phyloP scores from a whole-genome alignment of 2,113 vertebrate genomes.

The Thunnus maccoyii region DNA sequence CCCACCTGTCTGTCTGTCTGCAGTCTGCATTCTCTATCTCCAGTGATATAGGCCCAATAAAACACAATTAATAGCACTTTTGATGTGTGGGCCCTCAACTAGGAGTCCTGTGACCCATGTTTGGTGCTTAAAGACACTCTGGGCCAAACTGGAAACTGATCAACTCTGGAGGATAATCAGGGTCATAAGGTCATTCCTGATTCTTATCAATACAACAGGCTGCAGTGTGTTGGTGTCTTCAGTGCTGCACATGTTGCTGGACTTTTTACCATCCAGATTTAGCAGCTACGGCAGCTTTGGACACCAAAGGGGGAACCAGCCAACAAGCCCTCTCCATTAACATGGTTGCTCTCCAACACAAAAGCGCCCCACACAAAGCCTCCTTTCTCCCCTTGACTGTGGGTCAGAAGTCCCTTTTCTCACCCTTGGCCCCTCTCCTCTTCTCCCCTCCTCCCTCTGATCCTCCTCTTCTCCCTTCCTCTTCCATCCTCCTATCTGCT shows the following conservation, averaged over 20 bases:
- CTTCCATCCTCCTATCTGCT: constrained; percentile 63
- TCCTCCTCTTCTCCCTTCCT: constrained; percentile 59
- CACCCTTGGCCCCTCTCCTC: constrained; percentile 93
- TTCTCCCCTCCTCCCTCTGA: constrained; percentile 85
- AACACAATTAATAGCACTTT: neutral
- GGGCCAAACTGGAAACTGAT: neutral
- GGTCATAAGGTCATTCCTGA: constrained; percentile 25
- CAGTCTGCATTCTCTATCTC: constrained; percentile 12
- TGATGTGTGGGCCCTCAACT: neutral
- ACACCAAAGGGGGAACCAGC: constrained; percentile 79
- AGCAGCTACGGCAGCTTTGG: constrained; percentile 45
- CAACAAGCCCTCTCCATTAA: constrained; percentile 90
- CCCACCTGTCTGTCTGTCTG: constrained; percentile 7
- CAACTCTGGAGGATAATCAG: neutral
- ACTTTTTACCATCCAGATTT: constrained; percentile 47
- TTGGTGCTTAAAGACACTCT: neutral
- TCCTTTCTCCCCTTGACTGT: constrained; percentile 93
- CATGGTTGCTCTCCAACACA: constrained; percentile 91
- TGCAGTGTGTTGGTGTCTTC: neutral
- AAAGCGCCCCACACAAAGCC: constrained; percentile 91
- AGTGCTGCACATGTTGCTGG: constrained; percentile 29
- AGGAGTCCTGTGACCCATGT: neutral
- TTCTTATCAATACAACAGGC: constrained; percentile 4
- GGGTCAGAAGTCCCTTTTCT: constrained; percentile 98
- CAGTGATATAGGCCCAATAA: constrained; percentile 7